These are phyloP conservation scores for Dasyurus viverrinus DNA, from an alignment of 2,113 vertebrate genomes.

Conservation along the genomic window DNA sequence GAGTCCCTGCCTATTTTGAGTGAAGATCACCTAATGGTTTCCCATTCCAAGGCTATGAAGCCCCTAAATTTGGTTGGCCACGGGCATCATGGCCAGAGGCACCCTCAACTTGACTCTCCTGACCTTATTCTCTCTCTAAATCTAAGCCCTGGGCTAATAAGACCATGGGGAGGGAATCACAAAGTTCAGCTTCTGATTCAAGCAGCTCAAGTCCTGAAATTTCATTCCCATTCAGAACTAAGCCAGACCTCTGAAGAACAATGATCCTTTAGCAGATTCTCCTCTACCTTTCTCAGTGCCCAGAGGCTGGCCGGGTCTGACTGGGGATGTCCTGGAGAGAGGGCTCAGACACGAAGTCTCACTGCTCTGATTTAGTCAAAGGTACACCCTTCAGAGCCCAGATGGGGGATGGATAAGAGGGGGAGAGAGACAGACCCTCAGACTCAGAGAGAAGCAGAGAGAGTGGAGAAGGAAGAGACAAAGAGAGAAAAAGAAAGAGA, in stretches of 20 bases:
- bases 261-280: neutral
- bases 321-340: neutral
- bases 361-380: no score
- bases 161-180: no score
- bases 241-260: neutral
- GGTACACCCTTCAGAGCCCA: neutral
- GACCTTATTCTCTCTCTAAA: neutral
- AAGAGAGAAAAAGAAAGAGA: no score
- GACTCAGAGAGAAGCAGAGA: no score
- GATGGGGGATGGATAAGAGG: neutral
- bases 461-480: no score
- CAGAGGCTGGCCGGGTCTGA: neutral
- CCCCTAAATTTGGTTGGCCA: neutral
- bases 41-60: neutral
- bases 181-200: neutral
- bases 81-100: neutral
- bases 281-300: neutral
- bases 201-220: neutral
- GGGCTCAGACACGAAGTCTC: neutral
- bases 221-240: neutral
- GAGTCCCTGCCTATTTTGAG: neutral
- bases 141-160: neutral
- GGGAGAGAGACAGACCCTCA: no score
- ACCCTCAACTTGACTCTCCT: neutral
- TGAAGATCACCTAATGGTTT: neutral